These are phyloP conservation scores for Rhombomys opimus DNA, from an alignment of 2,113 vertebrate species.

Conservation along the genomic window DNA sequence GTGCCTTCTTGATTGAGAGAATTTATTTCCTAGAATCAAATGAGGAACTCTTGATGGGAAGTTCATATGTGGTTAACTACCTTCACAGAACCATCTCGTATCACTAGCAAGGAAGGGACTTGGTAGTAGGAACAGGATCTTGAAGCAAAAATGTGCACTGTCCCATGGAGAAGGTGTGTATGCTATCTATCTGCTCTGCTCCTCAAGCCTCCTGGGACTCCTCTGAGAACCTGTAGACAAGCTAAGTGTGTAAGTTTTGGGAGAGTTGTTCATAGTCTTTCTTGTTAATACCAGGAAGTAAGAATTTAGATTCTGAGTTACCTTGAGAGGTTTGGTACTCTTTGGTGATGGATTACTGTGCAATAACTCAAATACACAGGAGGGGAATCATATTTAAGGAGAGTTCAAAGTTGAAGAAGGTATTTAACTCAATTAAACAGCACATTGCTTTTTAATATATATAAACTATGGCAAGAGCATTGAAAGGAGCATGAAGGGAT, in stretches of 20 bases:
- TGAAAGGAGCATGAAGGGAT: not conserved
- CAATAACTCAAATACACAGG: not conserved
- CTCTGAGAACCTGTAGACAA: not conserved
- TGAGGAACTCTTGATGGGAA: not conserved
- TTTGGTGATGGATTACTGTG: not conserved
- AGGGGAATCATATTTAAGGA: not conserved
- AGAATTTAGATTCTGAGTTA: not conserved
- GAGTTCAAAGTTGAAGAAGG: not conserved
- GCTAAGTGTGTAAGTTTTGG: not conserved
- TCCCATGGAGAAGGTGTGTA: too few relatives aligned
- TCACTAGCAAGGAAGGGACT: not conserved
- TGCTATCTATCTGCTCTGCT: not conserved
- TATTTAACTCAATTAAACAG: too few relatives aligned
- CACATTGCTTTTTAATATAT: not conserved
- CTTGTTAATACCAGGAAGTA: not conserved
- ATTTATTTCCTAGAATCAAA: not conserved
- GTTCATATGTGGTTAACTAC: not conserved
- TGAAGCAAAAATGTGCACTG: not conserved
- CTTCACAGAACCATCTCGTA: not conserved
- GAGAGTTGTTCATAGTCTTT: not conserved
- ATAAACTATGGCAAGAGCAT: not conserved
- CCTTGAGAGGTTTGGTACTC: not conserved
- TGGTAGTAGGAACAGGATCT: not conserved
- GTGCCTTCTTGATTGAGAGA: not conserved
- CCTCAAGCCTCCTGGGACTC: not conserved